Base-by-base conservation (phyloP, 2,888 invertebrate genomes). In the Temnothorax ravouxi region DNA sequence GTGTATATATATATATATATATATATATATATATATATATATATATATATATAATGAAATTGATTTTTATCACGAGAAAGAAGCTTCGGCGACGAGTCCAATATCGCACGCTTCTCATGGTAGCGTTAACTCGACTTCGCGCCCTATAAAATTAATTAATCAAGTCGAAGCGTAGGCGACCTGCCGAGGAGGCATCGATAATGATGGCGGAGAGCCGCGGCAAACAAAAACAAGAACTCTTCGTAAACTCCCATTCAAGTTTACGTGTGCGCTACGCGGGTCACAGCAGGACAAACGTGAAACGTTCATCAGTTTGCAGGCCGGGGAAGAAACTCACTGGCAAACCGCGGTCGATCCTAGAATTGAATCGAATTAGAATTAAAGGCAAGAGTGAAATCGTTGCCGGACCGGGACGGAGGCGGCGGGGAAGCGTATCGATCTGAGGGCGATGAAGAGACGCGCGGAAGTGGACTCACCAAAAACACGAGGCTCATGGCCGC, bases 401-500 rank as follows among this genome's bases (percentile, higher is more conserved):
- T 6, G 21, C 8, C n/a, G 21, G n/a, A 29, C 29, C 29, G 29
- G 29, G 29, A 3, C 29, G 29, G 29, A 29, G 29, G 21, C 21
- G n/a, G 9, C 1, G 52, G 38, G n/a, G 52, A 50, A 38, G 52
- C 67, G 8, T 21, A 76, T 76, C 66, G 75, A 76, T 76, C 21
- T 64, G 47, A n/a, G 25, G 8, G n/a, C n/a, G n/a, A 50, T 4
- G 50, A 9, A 21, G n/a, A 25, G 15, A 15, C 44, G 47, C 29
- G 66, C 29, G 29, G 18, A 18, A 4, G 21, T 44, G 15, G 11
- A 95, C 97, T 97, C 95, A 97, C 97, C 97, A 97, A 96, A 95
- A 97, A 97, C 93, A 97, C 95, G 83, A 97, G 95, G 94, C 97
- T 97, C 92, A 97, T 96, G 87, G 97, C 95, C 88, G 97, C 96